phyloP scores from a whole-genome alignment of 2,888 invertebrate species.

The Tetragonisca angustula region DNA sequence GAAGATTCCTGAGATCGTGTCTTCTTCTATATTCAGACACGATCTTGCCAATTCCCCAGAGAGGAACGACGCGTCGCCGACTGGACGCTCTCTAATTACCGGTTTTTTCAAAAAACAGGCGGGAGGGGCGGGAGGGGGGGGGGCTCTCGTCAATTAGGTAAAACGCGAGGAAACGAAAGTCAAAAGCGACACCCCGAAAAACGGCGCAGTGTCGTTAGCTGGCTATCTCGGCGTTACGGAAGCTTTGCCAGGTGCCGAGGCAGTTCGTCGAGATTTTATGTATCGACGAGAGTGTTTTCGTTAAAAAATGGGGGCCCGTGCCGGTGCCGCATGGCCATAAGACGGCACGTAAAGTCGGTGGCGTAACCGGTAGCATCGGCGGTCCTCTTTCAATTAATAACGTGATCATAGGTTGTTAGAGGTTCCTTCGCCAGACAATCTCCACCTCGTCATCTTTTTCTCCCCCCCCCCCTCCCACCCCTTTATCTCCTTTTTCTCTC shows the following conservation, averaged over 20 bases:
- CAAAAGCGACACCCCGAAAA: background rate
- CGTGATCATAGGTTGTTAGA: constrained; percentile 82
- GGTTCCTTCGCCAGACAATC: constrained; percentile 73
- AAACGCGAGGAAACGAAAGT: background rate
- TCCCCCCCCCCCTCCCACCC: no score
- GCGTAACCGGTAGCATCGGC: constrained; percentile 81
- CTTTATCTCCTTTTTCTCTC: constrained; percentile 56
- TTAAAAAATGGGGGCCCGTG: constrained; percentile 69
- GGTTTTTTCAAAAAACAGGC: no score
- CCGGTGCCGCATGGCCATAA: constrained; percentile 66
- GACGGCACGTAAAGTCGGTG: constrained; percentile 71
- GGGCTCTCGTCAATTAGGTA: no score
- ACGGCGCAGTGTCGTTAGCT: no score
- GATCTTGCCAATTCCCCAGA: background rate
- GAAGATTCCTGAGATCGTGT: no score
- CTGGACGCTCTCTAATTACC: background rate
- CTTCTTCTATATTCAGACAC: no score
- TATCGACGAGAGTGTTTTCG: constrained; percentile 69
- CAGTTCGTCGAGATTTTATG: constrained; percentile 42
- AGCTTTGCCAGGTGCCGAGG: constrained; percentile 1
- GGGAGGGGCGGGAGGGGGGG: no score
- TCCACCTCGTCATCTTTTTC: constrained; percentile 64
- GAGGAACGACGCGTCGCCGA: background rate
- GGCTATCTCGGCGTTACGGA: constrained; percentile 16
- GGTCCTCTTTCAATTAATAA: constrained; percentile 83